Percentiles rank a stretch among this genome's conserved stretches.
Conservation (phyloP, 2,888 invertebrate species). For the Xanthostigma xanthostigma region DNA sequence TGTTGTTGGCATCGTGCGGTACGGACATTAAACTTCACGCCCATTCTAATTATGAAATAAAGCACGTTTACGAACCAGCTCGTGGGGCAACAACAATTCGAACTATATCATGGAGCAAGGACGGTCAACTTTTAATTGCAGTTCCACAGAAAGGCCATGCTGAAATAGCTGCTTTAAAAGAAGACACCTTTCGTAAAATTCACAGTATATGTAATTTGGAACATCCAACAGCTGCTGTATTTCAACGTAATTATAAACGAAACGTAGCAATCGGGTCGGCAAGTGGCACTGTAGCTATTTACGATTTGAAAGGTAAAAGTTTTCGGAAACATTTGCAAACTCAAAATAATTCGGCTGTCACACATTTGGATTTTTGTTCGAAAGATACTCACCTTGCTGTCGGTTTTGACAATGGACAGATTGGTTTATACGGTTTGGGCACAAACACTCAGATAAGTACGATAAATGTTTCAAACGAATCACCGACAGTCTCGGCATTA, state of each 20-base stretch:
- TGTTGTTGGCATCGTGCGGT: constrained; percentile 42
- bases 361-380: constrained; percentile 32
- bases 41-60: constrained; percentile 35
- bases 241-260: constrained; percentile 24
- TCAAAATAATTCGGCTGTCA: constrained; percentile 23
- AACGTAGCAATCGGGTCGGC: constrained; percentile 14
- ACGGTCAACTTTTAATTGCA: constrained; percentile 25
- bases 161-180: constrained; percentile 25
- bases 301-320: constrained; percentile 4
- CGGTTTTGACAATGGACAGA: constrained; percentile 34
- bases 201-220: constrained; percentile 22
- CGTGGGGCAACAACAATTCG: constrained; percentile 21
- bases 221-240: constrained; percentile 25
- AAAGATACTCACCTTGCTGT: constrained; percentile 35
- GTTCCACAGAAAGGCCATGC: constrained; percentile 23
- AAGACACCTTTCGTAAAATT: constrained; percentile 21
- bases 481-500: constrained; percentile 30
- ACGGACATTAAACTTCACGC: constrained; percentile 39
- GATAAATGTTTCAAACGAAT: constrained; percentile 23
- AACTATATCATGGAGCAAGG: constrained; percentile 24
- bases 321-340: not conserved
- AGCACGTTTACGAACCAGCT: constrained; percentile 17
- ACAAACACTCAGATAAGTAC: constrained; percentile 33
- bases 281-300: not conserved
- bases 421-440: constrained; percentile 33